Conservation (phyloP, 2,113 vertebrate species). For the Nyctereutes procyonoides region DNA sequence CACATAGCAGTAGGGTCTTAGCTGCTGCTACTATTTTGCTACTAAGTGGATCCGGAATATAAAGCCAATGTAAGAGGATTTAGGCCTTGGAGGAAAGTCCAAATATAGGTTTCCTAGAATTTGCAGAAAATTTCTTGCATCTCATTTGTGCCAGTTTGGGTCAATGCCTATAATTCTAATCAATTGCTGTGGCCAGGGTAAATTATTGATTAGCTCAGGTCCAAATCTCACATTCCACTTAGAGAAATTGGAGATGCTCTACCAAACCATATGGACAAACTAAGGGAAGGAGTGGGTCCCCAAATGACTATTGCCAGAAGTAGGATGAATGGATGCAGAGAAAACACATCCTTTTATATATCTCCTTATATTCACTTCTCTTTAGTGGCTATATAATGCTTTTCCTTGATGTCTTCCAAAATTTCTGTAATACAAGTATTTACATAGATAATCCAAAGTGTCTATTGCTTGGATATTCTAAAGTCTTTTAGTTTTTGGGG, state of each 20-base stretch:
- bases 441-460: slow-evolving; percentile 40
- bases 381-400: background rate
- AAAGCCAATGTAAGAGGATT: background rate
- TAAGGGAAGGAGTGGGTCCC: background rate
- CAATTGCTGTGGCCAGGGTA: background rate
- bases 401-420: slow-evolving; percentile 4
- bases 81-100: background rate
- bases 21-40: background rate
- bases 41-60: background rate
- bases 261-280: background rate
- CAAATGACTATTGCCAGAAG: background rate
- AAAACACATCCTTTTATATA: background rate
- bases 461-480: background rate
- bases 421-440: slow-evolving; percentile 20
- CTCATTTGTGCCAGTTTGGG: background rate
- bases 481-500: background rate
- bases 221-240: background rate
- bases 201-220: background rate
- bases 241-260: background rate
- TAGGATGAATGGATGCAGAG: background rate
- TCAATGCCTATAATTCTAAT: background rate
- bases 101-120: background rate
- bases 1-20: background rate
- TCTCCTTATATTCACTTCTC: background rate
- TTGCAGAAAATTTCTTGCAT: background rate